These are phyloP conservation scores for Sapajus apella DNA, from an alignment of 2,113 vertebrate genomes.

Conservation along the genomic window DNA sequence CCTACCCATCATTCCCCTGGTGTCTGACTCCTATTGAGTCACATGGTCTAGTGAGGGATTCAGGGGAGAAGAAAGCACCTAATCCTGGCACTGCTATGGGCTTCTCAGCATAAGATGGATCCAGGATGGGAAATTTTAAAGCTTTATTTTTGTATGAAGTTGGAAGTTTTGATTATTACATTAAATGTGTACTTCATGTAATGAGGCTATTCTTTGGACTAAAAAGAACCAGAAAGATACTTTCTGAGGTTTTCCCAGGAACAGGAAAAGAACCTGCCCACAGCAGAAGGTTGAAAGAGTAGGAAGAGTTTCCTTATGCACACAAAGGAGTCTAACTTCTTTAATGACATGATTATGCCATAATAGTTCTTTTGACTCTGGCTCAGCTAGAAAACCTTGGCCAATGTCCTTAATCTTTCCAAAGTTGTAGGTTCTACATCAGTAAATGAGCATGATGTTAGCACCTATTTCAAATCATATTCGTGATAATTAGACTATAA, in stretches of 20 bases:
- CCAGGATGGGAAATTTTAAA: neutral
- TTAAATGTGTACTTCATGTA: neutral
- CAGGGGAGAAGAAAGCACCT: neutral
- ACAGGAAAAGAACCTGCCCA: neutral
- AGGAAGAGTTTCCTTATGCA: neutral
- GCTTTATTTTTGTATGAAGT: neutral
- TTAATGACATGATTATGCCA: neutral
- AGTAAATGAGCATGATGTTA: neutral
- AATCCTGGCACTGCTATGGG: neutral
- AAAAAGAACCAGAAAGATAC: neutral
- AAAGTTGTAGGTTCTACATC: neutral
- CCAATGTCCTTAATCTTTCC: neutral
- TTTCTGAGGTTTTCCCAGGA: neutral
- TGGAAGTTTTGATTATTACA: neutral
- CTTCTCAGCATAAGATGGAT: neutral
- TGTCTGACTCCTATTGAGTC: neutral
- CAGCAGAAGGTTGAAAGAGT: neutral
- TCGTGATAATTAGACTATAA: neutral
- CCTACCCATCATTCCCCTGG: accelerated
- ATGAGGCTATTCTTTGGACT: neutral
- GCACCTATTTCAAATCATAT: neutral
- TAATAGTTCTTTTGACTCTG: neutral
- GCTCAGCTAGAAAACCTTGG: neutral
- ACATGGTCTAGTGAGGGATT: too few species aligned
- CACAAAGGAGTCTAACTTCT: neutral